These are phyloP conservation scores for Drosophila fulvimacula DNA, from an alignment of 2,888 invertebrate species.

Conservation along the genomic window DNA sequence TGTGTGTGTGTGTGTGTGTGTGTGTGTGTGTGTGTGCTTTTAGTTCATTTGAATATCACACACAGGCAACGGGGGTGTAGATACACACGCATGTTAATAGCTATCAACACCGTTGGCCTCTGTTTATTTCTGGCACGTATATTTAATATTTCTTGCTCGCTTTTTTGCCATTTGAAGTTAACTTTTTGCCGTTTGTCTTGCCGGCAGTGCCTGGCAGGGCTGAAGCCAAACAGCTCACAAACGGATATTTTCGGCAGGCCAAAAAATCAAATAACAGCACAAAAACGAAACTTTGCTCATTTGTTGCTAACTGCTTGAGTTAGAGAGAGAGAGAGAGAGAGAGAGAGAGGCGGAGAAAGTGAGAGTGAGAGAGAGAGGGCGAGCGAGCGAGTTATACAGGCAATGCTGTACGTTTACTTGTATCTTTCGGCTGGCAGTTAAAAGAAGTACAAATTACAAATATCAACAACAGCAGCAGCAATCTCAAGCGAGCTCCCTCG, in stretches of 20 bases:
- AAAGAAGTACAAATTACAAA: conserved; percentile 72
- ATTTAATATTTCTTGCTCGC: conserved; percentile 47
- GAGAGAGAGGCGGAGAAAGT: not conserved
- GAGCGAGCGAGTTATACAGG: conserved; percentile 30
- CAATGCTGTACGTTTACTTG: conserved; percentile 14
- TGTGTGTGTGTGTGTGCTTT: conserved; percentile 22
- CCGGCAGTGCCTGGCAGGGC: conserved; percentile 7
- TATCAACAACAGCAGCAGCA: conserved; percentile 62
- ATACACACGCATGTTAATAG: conserved; percentile 65
- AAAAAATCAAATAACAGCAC: conserved; percentile 60
- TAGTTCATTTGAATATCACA: conserved; percentile 70
- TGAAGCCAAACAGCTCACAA: conserved; percentile 32
- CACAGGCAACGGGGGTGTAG: conserved; percentile 42
- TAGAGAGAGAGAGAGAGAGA: not conserved
- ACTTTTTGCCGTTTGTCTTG: conserved; percentile 52
- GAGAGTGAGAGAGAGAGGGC: too few relatives aligned
- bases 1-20: not conserved
- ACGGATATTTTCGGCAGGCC: conserved; percentile 37
- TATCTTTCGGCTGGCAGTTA: conserved; percentile 48
- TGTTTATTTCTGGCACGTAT: conserved; percentile 37
- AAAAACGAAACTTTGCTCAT: conserved; percentile 74
- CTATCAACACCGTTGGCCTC: conserved; percentile 62
- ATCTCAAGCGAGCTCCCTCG: conserved; percentile 39
- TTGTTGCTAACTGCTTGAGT: conserved; percentile 42
- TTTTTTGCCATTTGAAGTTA: conserved; percentile 57